Evolutionary conservation across 1,140 invertebrate genomes (phyloP).

Genomic region (Phthorimaea operculella): DNA sequence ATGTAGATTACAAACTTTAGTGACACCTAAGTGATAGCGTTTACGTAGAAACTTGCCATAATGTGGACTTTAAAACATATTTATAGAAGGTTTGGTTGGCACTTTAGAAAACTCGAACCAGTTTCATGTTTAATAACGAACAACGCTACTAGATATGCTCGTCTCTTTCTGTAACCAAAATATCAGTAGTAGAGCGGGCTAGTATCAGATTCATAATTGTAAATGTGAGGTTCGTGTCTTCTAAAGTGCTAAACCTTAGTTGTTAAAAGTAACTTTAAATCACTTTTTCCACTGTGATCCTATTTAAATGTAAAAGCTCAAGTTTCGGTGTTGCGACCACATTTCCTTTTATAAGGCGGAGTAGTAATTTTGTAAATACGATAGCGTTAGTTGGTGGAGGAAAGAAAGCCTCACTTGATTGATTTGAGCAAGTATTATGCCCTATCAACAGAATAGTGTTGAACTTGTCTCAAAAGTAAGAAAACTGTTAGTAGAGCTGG

Average conservation of each 20-base stretch:
- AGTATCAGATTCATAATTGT: not conserved
- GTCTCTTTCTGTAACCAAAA: not conserved
- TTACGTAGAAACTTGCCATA: constrained; percentile 63
- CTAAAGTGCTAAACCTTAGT: not conserved
- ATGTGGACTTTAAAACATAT: constrained; percentile 55
- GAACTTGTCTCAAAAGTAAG: not conserved
- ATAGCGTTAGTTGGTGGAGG: constrained; percentile 25
- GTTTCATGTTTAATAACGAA: not conserved
- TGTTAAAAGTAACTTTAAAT: constrained; percentile 54
- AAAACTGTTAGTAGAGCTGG: too few species aligned
- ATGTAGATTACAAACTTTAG: constrained; percentile 49
- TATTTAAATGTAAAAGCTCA: constrained; percentile 63
- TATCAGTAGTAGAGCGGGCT: not conserved
- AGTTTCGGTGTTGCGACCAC: constrained; percentile 53
- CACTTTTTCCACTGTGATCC: constrained; percentile 68
- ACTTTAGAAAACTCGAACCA: not conserved
- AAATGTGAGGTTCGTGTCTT: not conserved
- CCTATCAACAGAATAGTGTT: not conserved
- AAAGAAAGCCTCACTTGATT: not conserved
- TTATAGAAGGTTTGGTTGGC: constrained; percentile 35
- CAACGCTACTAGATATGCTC: not conserved
- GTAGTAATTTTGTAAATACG: constrained; percentile 53
- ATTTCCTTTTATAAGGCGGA: constrained; percentile 30
- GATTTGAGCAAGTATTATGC: not conserved
- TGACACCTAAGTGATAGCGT: constrained; percentile 52